phyloP scores from a whole-genome alignment of 2,888 invertebrate genomes.

The Poecilobothrus nobilitatus region DNA sequence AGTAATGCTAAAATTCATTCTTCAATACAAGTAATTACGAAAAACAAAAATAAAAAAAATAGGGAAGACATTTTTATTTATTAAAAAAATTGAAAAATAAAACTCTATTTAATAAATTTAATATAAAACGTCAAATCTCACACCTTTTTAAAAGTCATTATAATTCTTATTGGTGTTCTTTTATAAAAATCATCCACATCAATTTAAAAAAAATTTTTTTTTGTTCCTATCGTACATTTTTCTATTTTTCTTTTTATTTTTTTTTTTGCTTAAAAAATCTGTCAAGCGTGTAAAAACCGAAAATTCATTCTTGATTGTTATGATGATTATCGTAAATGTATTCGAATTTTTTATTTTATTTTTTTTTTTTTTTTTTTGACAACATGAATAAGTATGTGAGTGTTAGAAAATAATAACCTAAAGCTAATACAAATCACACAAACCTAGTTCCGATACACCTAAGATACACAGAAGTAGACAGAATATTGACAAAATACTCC shows the following conservation, averaged over 20 bases:
- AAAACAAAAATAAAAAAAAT: no score
- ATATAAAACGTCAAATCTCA: background rate
- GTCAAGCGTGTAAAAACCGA: conserved; percentile 3
- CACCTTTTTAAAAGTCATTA: background rate
- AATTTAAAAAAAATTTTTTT: background rate
- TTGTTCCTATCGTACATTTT: background rate
- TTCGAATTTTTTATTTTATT: background rate
- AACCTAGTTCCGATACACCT: background rate
- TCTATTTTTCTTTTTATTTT: background rate
- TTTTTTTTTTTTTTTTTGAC: background rate
- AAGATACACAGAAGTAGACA: background rate
- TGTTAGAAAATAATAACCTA: conserved; percentile 3
- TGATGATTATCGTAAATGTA: conserved; percentile 6
- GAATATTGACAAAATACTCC: background rate
- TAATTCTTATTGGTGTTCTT: background rate
- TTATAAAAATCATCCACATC: background rate
- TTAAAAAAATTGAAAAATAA: no score
- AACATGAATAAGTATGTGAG: background rate
- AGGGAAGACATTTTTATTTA: no score
- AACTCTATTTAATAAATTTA: background rate
- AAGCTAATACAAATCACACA: background rate
- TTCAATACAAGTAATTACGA: no score
- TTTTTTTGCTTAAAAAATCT: background rate
- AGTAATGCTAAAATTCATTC: no score
- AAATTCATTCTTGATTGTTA: conserved; percentile 1